phyloP scores from a whole-genome alignment of 1,140 invertebrate species.

The Hypsibius dujardini region DNA sequence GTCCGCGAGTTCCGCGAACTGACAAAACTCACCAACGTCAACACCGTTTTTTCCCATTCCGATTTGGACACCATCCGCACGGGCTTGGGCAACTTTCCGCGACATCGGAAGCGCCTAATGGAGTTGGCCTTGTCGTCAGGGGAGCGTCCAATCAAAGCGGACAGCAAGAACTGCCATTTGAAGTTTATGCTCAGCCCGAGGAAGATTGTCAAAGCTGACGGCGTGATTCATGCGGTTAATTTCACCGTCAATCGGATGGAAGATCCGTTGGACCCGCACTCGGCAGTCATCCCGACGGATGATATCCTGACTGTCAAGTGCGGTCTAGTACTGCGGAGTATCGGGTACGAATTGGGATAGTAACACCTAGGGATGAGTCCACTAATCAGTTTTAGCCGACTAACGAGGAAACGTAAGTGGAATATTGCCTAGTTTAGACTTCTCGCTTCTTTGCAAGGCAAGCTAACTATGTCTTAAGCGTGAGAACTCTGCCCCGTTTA shows the following conservation, averaged over 20 bases:
- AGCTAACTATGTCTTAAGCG: no score
- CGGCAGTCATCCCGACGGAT: constrained; percentile 36
- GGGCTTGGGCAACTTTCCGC: constrained; percentile 41
- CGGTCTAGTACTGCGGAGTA: constrained; percentile 54
- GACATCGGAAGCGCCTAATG: constrained; percentile 63
- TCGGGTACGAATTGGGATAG: constrained; percentile 45
- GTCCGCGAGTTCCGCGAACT: constrained; percentile 91
- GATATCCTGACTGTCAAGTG: constrained; percentile 45
- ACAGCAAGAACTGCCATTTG: constrained; percentile 48
- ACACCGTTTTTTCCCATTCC: constrained; percentile 43
- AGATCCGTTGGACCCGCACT: constrained; percentile 31
- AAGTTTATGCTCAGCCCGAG: constrained; percentile 58
- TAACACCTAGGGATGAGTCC: no score
- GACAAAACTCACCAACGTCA: constrained; percentile 52
- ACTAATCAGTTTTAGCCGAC: no score
- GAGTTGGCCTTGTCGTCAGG: constrained; percentile 51
- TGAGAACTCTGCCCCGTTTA: no score
- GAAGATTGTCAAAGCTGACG: constrained; percentile 38
- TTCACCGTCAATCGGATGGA: constrained; percentile 2
- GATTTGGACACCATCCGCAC: constrained; percentile 40
- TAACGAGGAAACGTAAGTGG: no score
- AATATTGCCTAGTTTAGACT: no score
- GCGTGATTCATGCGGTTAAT: constrained; percentile 19
- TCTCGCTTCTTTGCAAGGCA: no score
- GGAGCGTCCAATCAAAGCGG: constrained; percentile 25